Evolutionary conservation across 1,140 invertebrate species (phyloP), one percentile per base, ranked within the genome.

Genomic region (Diorhabda elongata): DNA sequence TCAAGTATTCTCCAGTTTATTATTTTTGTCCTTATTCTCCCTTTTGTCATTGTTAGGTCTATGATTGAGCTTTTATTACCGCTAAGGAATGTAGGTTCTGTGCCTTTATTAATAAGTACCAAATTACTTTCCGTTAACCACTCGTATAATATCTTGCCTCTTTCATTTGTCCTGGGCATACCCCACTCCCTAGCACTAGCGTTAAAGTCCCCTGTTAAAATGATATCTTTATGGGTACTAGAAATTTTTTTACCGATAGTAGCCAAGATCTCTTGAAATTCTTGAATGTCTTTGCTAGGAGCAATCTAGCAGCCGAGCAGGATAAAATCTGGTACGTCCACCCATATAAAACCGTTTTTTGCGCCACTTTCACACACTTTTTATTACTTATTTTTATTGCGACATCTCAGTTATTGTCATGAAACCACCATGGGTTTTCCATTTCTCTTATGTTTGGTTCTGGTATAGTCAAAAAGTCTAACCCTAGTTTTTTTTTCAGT

Each of bases 81-180:
- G 45, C 47, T 67, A 4, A 47, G 8, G 26, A 67, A 66, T n/a
- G 64, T 66, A 7, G 64, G 64, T 58, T 58, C 64, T 6, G 8
- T 58, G 2, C 64, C 64, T 6, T 3, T 44, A 57, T 66, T 66
- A 58, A 43, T 52, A 5, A 66, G 42, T 5, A 42, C 43, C 57
- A 66, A 42, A 9, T 58, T 58, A 26, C 8, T 44, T 8, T 58
- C 56, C 6, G 41, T 66, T 9, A 66, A 41, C 64, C 64, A 59
- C 2, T 66, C 41, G 6, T 66, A n/a, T n/a, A 66, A 8, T 41
- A 43, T 44, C 58, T 59, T 9, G n/a, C 56, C 57, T n/a, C 56
- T 58, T 5, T 3, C 5, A 7, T 66, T 57, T 8, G 61, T 44
- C 6, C 7, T 44, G 8, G 5, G 7, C 9, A 5, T 9, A 8